Base-by-base conservation (phyloP, 2,113 vertebrate species). In the Daboia siamensis region DNA sequence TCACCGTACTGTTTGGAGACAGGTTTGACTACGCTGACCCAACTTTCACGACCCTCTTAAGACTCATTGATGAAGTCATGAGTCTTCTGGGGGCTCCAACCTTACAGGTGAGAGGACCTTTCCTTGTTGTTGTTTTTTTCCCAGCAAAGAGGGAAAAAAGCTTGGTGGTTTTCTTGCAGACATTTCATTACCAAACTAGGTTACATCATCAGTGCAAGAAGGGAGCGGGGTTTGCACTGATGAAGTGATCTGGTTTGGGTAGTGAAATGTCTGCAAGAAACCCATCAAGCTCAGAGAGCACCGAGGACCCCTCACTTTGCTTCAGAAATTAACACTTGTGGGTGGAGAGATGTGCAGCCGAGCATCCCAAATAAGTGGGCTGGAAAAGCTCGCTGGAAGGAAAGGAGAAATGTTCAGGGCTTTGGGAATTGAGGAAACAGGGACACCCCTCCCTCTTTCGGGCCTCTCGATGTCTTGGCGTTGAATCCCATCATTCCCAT, bases 11-110 rank as follows among this genome's bases (percentile, higher is more conserved):
- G 91, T 97, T 97, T 33, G 97, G 97, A 52, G 94, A 5, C 51
- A 95, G 97, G 24, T 98, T 97, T 23, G 94, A 97, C 86, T 97
- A 97, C 52, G 59, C 29, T 33, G 96, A 97, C 86, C 94, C 96
- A 0, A 52, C 90, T 0, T 97, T 96, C 23, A 6, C 94, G 84
- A 94, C 94, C n/a, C 84, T 97, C 55, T 52, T 97, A 55, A 93
- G 92, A 55, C 94, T 97, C 87, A 95, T 97, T 0, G 91, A 97
- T 5, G 95, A 98, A 23, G 93, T 97, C 89, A 97, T 96, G 94
- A 64, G 94, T 56, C 97, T 97, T 20, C 88, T 98, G 93, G 96
- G 96, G 23, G 92, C 93, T 24, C 94, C 96, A 0, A 21, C 87
- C 24, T 24, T 97, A 48, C 97, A 97, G 48, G 97, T 97, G 93